Evolutionary conservation across 1,140 invertebrate species (phyloP).

Genomic region (Bombus picipes): DNA sequence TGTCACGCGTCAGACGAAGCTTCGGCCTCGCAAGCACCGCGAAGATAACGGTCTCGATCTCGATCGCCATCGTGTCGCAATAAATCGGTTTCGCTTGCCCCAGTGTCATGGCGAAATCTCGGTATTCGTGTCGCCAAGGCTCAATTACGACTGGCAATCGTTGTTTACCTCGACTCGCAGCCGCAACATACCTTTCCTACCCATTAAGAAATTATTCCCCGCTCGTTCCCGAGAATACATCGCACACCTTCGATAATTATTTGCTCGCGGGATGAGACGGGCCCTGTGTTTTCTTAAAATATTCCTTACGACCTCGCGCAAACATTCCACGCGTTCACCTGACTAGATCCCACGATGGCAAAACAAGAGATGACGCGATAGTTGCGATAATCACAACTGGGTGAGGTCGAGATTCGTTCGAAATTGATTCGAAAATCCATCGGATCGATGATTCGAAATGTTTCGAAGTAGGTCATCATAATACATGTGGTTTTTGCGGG

Average conservation of each 20-base stretch:
- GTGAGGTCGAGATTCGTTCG: neutral
- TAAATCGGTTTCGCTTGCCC: slow-evolving; percentile 41
- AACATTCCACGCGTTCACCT: slow-evolving; percentile 9
- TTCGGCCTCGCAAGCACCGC: neutral
- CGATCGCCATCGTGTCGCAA: slow-evolving; percentile 39
- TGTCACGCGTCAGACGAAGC: neutral
- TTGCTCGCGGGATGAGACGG: neutral
- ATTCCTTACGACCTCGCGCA: slow-evolving; percentile 12
- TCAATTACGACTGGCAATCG: slow-evolving; percentile 39
- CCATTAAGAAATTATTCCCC: slow-evolving; percentile 4
- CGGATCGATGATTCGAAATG: neutral
- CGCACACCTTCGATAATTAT: slow-evolving; percentile 16
- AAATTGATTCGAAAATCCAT: neutral
- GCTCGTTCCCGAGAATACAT: neutral
- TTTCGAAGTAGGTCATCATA: neutral
- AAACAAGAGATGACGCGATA: slow-evolving; percentile 21
- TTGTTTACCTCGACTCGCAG: slow-evolving; percentile 34
- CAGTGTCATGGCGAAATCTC: slow-evolving; percentile 60
- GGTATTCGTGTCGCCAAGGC: slow-evolving; percentile 45
- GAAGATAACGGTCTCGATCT: slow-evolving; percentile 23
- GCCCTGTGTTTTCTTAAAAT: slow-evolving; percentile 26
- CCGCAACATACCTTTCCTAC: slow-evolving; percentile 1
- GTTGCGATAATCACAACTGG: neutral
- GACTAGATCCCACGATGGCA: neutral
- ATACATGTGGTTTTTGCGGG: no score